Base-by-base conservation (phyloP, 2,888 invertebrate genomes). In the Drosophila mimica region DNA sequence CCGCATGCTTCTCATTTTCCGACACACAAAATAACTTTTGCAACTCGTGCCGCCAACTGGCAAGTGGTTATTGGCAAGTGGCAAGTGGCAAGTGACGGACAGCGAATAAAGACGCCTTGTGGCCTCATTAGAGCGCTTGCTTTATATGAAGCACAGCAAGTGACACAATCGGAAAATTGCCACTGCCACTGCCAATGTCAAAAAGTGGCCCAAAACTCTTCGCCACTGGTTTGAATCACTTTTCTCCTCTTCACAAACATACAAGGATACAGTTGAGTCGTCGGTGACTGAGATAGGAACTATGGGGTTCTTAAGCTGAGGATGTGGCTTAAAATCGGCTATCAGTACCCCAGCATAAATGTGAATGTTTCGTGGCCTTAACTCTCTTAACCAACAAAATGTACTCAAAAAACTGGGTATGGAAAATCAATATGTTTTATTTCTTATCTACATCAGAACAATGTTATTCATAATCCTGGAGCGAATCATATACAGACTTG, bases 21-120 rank as follows among this genome's bases (percentile, higher is more conserved):
- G 36, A 40, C 66, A 68, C 52, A 61, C 69, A 59, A 74, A 76
- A 81, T 76, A 66, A 83, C 83, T 83, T 86, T 82, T 73, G 74
- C 33, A 83, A 83, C 81, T 76, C 76, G 85, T 82, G 84, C 74
- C 74, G 51, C 52, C 46, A 56, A 48, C 68, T 40, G 40, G 33
- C 52, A 69, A 64, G 8, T 33, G 48, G 59, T 46, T 36, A 49
- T 17, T 20, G 46, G 34, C 58, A 73, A 38, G n/a, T 49, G 38
- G 60, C 28, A 54, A 61, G 38, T 62, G 54, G 58, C 53, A 62
- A 70, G 34, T 62, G 52, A 38, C 70, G 36, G 46, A 20, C 30
- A 13, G 15, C 36, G 25, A n/a, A 38, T 20, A 20, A 36, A 46
- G 28, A 20, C 56, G 71, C 60, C 67, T 82, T 61, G 79, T 74